phyloP scores from a whole-genome alignment of 2,113 vertebrate genomes.

The Apteryx mantelli region DNA sequence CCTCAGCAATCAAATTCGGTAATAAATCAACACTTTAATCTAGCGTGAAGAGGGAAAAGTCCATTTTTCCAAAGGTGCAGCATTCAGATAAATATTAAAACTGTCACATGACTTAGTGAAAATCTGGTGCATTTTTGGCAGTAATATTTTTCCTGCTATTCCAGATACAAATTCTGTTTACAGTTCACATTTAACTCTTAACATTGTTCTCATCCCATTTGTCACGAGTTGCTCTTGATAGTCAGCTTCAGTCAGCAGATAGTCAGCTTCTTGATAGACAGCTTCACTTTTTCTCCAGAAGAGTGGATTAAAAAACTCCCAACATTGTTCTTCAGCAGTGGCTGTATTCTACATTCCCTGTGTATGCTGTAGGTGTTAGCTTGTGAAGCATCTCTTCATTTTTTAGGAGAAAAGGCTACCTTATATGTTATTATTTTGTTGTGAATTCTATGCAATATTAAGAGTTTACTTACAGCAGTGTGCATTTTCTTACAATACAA shows the following conservation, averaged over 20 bases:
- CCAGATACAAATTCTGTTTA: background rate
- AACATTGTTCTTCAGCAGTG: background rate
- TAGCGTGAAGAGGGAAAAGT: background rate
- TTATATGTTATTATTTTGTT: rapidly evolving
- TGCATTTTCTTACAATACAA: background rate
- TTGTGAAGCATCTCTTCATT: background rate
- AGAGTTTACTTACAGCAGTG: background rate
- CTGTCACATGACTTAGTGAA: background rate
- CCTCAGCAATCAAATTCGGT: background rate
- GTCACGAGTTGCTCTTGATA: background rate
- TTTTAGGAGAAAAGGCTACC: background rate
- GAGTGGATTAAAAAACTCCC: background rate
- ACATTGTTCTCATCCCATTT: background rate
- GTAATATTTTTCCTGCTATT: background rate
- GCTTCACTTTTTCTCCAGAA: background rate
- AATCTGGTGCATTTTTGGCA: background rate
- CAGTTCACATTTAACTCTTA: background rate
- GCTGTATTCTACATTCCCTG: background rate
- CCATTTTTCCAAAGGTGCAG: background rate
- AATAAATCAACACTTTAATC: background rate
- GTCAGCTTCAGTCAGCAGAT: background rate
- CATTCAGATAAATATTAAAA: background rate
- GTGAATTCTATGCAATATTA: background rate
- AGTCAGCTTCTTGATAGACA: background rate
- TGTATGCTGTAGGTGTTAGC: background rate